A percentile compares a stretch with the other conserved stretches of the same genome.
Evolutionary conservation across 2,888 invertebrate genomes (phyloP).

Genomic region (Drosophila infuscata): DNA sequence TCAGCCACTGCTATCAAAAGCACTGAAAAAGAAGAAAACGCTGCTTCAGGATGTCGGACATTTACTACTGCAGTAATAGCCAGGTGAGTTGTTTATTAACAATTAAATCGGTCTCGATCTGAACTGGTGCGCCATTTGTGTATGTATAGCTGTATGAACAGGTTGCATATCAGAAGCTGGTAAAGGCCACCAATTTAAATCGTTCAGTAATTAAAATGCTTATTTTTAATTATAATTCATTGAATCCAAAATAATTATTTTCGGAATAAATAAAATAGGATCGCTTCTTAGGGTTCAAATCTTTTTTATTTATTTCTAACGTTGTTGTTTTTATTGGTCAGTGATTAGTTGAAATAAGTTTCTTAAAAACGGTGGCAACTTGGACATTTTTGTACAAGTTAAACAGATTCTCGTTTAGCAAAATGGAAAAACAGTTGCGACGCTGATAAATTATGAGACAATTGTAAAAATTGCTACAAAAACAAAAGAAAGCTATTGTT

Average conservation of each 20-base stretch:
- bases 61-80: conserved; percentile 77
- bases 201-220: not conserved
- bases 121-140: not conserved
- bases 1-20: not conserved
- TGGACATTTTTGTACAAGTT: conserved; percentile 20
- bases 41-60: conserved; percentile 75
- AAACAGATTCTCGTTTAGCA: conserved; percentile 61
- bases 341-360: conserved; percentile 7
- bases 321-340: conserved; percentile 10
- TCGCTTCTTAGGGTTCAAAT: not conserved
- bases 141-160: not conserved
- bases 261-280: not conserved
- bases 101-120: not conserved
- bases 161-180: not conserved
- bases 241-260: not conserved
- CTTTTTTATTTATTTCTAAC: not conserved
- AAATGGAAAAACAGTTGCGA: conserved; percentile 49
- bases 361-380: conserved; percentile 12
- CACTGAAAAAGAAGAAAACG: conserved; percentile 2
- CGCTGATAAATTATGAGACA: conserved; percentile 65
- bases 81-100: conserved; percentile 58
- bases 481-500: conserved; percentile 6
- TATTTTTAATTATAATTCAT: not conserved
- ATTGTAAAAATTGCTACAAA: conserved; percentile 68
- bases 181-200: not conserved